Percentiles rank a stretch among this genome's conserved stretches.
phyloP scores from a whole-genome alignment of 2,797 vertebrate species.

The Rhynchotus rufescens region DNA sequence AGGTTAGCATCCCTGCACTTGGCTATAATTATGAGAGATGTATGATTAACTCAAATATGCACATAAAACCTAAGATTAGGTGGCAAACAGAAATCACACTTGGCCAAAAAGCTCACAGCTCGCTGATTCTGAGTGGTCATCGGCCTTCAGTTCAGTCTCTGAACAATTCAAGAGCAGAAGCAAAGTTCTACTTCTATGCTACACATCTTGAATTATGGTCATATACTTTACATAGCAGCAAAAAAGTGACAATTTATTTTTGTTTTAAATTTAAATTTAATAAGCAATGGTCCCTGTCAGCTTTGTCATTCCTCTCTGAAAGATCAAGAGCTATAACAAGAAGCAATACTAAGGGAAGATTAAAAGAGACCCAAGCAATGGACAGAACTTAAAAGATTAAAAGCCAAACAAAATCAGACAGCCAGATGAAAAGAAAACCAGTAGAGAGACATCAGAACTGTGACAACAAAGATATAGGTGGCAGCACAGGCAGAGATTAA shows the following conservation, averaged over 20 bases:
- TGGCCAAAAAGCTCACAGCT: not conserved
- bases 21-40: constrained; percentile 6
- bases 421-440: constrained; percentile 55
- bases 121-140: not conserved
- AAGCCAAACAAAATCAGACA: constrained; percentile 51
- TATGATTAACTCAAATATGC: not conserved
- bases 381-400: constrained; percentile 63
- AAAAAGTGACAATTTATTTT: constrained; percentile 4
- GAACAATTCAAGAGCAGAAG: not conserved
- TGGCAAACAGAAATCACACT: not conserved
- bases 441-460: constrained; percentile 41
- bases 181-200: not conserved
- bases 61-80: not conserved
- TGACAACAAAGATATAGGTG: constrained; percentile 44
- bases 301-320: constrained; percentile 36
- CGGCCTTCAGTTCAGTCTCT: not conserved
- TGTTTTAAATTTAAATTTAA: constrained; percentile 48
- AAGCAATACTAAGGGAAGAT: constrained; percentile 47
- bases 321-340: constrained; percentile 58
- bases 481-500: constrained; percentile 35
- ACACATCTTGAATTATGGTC: not conserved
- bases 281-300: not conserved
- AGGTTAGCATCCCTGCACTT: not conserved
- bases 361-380: constrained; percentile 48
- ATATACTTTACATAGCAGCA: not conserved